Percentiles rank a stretch among this genome's conserved stretches.
phyloP scores from a whole-genome alignment of 2,888 invertebrate species.

The Geophilus truncorum region DNA sequence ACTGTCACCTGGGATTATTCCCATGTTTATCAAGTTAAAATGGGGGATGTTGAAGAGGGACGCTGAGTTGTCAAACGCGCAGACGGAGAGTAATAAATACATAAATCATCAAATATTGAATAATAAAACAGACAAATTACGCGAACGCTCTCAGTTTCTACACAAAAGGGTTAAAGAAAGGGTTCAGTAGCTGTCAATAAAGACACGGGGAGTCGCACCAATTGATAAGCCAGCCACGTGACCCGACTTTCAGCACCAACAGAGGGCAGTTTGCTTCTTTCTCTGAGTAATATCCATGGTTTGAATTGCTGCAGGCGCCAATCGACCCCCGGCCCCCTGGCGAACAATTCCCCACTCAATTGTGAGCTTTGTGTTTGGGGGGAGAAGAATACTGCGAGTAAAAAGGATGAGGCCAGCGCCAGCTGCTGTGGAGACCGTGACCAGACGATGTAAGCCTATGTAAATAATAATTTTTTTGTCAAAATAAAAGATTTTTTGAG shows the following conservation, averaged over 20 bases:
- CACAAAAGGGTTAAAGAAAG: neutral
- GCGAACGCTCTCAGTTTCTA: neutral
- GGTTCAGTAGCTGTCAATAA: neutral
- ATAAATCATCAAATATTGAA: conserved; percentile 7
- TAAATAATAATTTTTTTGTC: neutral
- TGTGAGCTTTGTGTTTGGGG: neutral
- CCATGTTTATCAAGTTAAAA: neutral
- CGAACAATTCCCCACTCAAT: conserved; percentile 10
- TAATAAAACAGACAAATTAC: neutral
- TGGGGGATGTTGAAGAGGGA: neutral
- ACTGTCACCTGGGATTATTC: conserved; percentile 8
- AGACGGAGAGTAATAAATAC: neutral
- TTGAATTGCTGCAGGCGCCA: conserved; percentile 21
- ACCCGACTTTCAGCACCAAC: neutral
- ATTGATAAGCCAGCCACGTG: conserved; percentile 9
- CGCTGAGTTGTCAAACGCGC: neutral
- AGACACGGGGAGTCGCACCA: neutral
- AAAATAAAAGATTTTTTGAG: too few relatives aligned
- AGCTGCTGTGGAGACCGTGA: neutral
- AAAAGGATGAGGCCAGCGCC: neutral
- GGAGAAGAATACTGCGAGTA: neutral
- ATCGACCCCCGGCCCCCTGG: neutral
- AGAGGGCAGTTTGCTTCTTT: conserved; percentile 14
- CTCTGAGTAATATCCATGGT: conserved; percentile 11
- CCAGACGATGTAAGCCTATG: neutral